Evolutionary conservation across 2,888 invertebrate genomes (phyloP), one percentile per base, ranked within the genome.

Genomic region (Eristalis pertinax): DNA sequence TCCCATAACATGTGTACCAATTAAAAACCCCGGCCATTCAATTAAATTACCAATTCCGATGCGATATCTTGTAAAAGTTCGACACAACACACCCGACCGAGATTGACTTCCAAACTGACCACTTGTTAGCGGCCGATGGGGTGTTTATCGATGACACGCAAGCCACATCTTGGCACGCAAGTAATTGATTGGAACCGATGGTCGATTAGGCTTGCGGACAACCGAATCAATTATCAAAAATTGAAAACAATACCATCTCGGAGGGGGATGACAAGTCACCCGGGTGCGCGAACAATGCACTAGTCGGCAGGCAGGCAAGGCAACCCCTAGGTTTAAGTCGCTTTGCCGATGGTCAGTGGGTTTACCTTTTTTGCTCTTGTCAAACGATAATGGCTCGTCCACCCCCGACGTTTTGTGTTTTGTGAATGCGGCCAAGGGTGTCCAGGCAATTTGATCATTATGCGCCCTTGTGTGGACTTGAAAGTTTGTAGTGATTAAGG

Each of bases 221-320:
- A 80, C 75, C 87, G 72, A 87, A 84, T 87, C 87, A 87, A 87
- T 87, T 87, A 87, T 87, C 87, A 87, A 87, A 87, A 87, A 87
- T 80, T 87, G 79, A 84, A 87, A 87, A 87, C 87, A 87, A 84
- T 77, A 50, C 41, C 50, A 5, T 50, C 7, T 5, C 7, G 58
- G 64, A 67, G 84, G 84, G 79, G 79, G 63, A 73, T 19, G 50
- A 19, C 43, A 35, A 22, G 60, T 70, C 65, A 64, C 50, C 62
- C 79, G 10, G 38, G 56, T 38, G 32, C 32, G 29, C 22, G 70
- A 29, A 19, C n/a, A 63, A 19, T 50, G 58, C 65, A 35, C 29
- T 76, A 4, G 7, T 29, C 13, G 4, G 29, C 26, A 29, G 13
- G 38, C 19, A 73, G n/a, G n/a, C 26, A 26, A 32, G 32, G 69